Conservation (phyloP, 2,113 vertebrate species). For the Orcinus orca region DNA sequence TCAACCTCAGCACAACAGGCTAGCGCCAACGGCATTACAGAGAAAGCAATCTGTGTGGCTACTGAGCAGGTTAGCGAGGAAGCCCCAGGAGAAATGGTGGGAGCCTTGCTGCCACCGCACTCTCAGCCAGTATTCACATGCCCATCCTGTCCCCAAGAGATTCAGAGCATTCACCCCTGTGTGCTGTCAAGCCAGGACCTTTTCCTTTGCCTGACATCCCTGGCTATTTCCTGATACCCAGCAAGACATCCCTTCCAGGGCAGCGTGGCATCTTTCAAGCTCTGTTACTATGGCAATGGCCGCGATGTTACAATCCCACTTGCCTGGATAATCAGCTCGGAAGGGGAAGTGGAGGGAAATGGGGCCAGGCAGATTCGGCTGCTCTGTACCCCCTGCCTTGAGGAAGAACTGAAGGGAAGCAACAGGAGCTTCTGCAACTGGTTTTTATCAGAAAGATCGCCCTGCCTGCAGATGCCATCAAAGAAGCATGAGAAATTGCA, state of each 20-base stretch:
- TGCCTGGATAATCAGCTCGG: slow-evolving; percentile 58
- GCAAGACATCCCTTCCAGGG: slow-evolving; percentile 45
- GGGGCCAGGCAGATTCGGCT: not conserved
- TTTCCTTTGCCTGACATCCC: not conserved
- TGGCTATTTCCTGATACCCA: slow-evolving; percentile 23
- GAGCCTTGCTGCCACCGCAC: not conserved
- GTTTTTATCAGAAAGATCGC: not conserved
- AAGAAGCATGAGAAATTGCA: not conserved
- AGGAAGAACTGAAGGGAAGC: slow-evolving; percentile 34
- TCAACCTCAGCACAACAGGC: not conserved
- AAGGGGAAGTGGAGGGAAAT: slow-evolving; percentile 52
- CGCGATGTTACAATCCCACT: slow-evolving; percentile 61
- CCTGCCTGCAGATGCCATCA: not conserved
- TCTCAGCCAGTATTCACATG: not conserved
- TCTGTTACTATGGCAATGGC: slow-evolving; percentile 77
- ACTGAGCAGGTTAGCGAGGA: not conserved
- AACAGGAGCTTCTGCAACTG: slow-evolving; percentile 28
- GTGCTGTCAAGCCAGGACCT: not conserved
- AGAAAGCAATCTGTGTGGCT: not conserved
- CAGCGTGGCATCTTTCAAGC: slow-evolving; percentile 57
- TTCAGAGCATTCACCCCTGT: not conserved
- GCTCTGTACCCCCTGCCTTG: not conserved
- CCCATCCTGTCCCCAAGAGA: not conserved
- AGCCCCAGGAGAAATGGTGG: not conserved
- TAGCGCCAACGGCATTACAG: fast-evolving